Percentiles rank a stretch among this genome's conserved stretches.
Evolutionary conservation across 2,888 invertebrate species (phyloP).

Genomic region (Metopia argyrocephala): DNA sequence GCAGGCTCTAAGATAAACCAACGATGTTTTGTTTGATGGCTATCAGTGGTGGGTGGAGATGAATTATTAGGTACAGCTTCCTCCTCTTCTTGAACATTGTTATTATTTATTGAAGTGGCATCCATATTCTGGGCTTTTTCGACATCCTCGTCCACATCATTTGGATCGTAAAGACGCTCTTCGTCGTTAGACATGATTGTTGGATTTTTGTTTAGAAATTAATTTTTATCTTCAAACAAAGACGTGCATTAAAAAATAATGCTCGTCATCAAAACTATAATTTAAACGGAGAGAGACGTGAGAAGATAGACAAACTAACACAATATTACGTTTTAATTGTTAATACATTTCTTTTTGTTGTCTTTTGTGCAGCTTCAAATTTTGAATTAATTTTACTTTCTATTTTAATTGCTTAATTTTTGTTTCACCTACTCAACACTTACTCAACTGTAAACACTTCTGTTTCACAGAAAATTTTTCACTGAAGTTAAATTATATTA

Average conservation of each 20-base stretch:
- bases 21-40: conserved; percentile 56
- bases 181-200: conserved; percentile 67
- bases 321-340: neutral
- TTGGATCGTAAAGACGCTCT: conserved; percentile 67
- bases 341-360: neutral
- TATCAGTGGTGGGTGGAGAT: neutral
- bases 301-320: neutral
- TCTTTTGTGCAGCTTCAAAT: neutral
- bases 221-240: conserved; percentile 8
- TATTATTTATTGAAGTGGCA: conserved; percentile 34
- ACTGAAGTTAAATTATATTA: conserved; percentile 6
- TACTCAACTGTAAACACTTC: neutral
- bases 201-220: neutral
- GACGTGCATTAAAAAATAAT: neutral
- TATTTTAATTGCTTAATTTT: neutral
- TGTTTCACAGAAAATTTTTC: conserved; percentile 4
- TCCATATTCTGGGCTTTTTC: conserved; percentile 55
- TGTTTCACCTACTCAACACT: neutral
- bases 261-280: neutral
- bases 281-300: neutral
- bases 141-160: conserved; percentile 5
- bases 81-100: conserved; percentile 9
- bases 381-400: neutral
- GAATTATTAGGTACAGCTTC: neutral
- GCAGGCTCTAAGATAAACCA: conserved; percentile 77